Conservation (phyloP, 2,113 vertebrate genomes). For the Chionodraco myersi region DNA sequence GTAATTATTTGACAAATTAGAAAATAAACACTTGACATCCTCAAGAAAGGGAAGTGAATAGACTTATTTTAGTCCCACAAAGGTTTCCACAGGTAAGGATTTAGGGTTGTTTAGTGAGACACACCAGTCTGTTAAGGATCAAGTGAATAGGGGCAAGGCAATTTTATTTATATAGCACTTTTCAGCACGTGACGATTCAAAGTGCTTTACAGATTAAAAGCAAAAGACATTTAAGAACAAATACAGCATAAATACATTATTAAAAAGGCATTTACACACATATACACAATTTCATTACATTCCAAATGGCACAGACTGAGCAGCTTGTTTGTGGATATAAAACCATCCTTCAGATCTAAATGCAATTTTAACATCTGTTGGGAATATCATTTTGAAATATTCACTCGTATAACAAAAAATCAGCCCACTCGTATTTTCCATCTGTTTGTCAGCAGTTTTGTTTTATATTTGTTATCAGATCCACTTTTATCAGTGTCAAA, state of each 20-base stretch:
- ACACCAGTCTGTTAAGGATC: background rate
- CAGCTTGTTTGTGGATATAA: no score
- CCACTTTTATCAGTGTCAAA: background rate
- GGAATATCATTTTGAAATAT: no score
- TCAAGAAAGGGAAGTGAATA: background rate
- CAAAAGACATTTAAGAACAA: no score
- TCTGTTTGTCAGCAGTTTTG: background rate
- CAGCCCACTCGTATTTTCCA: background rate
- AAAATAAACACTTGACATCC: conserved; percentile 1
- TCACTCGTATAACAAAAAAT: background rate
- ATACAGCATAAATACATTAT: no score
- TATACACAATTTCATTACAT: background rate
- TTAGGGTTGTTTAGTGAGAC: conserved; percentile 2
- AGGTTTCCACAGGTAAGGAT: background rate
- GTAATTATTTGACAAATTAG: no score
- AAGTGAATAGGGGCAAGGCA: background rate
- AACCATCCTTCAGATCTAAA: no score
- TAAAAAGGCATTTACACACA: background rate
- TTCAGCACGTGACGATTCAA: no score
- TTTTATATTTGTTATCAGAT: background rate
- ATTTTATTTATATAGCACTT: no score
- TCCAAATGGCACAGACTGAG: no score
- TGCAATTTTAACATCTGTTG: no score
- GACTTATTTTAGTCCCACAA: conserved; percentile 1
- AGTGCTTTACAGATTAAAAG: no score